Conservation (phyloP, 1,140 invertebrate species). For the Parasteatoda tepidariorum region DNA sequence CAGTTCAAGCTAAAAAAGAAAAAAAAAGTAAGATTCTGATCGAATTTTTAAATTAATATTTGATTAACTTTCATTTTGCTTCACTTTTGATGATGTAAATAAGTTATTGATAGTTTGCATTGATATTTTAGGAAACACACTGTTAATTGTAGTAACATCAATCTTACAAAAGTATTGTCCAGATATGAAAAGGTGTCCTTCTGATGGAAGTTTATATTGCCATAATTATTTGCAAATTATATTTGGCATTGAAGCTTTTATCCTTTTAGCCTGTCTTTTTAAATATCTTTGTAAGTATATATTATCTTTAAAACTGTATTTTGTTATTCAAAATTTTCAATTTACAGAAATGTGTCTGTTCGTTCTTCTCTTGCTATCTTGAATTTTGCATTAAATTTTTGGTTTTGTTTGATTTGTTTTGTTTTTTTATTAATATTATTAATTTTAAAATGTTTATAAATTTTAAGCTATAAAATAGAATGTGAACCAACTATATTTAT, state of each 20-base stretch:
- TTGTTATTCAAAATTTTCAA: not conserved
- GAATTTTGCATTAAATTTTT: too few relatives aligned
- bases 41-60: not conserved
- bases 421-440: too few relatives aligned
- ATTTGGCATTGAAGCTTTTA: conserved; percentile 24
- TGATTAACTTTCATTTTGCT: not conserved
- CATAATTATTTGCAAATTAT: conserved; percentile 39
- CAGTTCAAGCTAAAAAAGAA: not conserved
- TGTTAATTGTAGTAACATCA: conserved; percentile 9
- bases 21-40: not conserved
- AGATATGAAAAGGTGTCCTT: not conserved
- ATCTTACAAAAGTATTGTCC: conserved; percentile 27
- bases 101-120: too few relatives aligned
- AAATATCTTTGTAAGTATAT: conserved; percentile 27
- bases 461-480: too few relatives aligned
- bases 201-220: not conserved
- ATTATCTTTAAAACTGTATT: not conserved
- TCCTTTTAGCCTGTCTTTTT: not conserved
- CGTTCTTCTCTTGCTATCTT: not conserved
- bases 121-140: conserved; percentile 17
- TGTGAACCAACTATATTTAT: too few relatives aligned
- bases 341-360: not conserved
- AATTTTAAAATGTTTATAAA: too few relatives aligned
- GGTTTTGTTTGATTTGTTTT: not conserved
- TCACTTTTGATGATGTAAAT: too few relatives aligned